These are phyloP conservation scores for Centrocercus urophasianus DNA, from an alignment of 2,113 vertebrate species.

Conservation along the genomic window DNA sequence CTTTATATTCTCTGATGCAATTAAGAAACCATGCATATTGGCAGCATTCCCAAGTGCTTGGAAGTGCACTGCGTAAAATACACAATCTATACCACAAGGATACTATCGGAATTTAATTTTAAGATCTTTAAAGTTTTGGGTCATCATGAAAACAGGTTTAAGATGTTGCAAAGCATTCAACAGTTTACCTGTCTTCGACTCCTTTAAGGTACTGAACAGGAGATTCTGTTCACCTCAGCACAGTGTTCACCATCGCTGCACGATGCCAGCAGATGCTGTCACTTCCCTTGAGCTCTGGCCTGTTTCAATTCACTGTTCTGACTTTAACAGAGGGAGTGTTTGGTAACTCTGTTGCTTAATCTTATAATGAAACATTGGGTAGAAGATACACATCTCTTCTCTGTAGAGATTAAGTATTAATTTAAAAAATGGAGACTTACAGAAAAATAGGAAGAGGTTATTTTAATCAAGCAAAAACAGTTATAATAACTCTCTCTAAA, in stretches of 20 bases:
- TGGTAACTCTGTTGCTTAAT: constrained; percentile 8
- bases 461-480: constrained; percentile 82
- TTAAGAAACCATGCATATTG: neutral
- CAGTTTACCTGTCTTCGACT: neutral
- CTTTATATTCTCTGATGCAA: neutral
- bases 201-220: neutral
- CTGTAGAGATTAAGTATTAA: neutral
- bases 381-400: neutral
- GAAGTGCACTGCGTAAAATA: neutral
- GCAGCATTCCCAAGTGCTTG: neutral
- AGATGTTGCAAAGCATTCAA: neutral
- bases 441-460: constrained; percentile 75
- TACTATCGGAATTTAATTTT: neutral
- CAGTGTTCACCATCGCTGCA: neutral
- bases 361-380: neutral
- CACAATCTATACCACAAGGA: neutral
- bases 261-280: neutral
- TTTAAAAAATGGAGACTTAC: constrained; percentile 63
- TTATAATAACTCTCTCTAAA: constrained; percentile 80
- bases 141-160: neutral
- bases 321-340: neutral
- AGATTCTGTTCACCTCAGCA: neutral
- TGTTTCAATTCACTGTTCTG: neutral
- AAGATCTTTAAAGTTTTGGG: neutral
- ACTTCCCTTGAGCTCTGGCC: neutral